phyloP scores from a whole-genome alignment of 2,888 invertebrate genomes.

The Nomada ruficornis region DNA sequence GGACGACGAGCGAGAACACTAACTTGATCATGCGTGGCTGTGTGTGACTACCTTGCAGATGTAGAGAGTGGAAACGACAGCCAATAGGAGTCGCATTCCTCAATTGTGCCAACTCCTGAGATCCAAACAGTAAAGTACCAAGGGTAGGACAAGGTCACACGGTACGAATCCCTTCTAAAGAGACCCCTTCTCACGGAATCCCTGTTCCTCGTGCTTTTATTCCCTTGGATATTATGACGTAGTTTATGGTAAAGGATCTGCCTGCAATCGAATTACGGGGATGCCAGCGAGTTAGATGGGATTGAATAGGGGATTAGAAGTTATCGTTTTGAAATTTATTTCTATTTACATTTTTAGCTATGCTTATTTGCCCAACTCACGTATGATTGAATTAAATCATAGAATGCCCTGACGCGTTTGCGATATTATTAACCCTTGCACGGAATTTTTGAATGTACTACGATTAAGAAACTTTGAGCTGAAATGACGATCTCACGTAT shows the following conservation, averaged over 20 bases:
- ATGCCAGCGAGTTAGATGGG: not conserved
- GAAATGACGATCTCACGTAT: too few species aligned
- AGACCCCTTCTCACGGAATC: constrained; percentile 19
- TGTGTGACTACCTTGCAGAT: not conserved
- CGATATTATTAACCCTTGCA: too few species aligned
- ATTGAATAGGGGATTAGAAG: not conserved
- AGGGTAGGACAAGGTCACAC: constrained; percentile 43
- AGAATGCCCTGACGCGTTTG: too few species aligned
- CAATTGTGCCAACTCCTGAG: constrained; percentile 16
- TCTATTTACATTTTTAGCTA: not conserved
- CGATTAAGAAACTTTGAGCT: too few species aligned
- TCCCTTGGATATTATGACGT: not conserved
- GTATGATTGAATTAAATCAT: too few species aligned
- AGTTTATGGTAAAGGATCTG: not conserved
- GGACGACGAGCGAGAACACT: not conserved
- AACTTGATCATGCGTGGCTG: too few species aligned
- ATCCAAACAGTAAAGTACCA: constrained; percentile 4
- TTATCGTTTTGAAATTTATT: not conserved
- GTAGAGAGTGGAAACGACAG: not conserved
- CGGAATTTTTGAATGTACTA: too few species aligned
- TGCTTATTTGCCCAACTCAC: not conserved
- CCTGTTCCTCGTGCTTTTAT: constrained; percentile 4
- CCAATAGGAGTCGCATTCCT: constrained; percentile 35
- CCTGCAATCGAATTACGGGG: not conserved
- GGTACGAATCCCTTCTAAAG: constrained; percentile 4